Evolutionary conservation across 2,113 vertebrate genomes (phyloP).

Genomic region (Pardalotus punctatus): DNA sequence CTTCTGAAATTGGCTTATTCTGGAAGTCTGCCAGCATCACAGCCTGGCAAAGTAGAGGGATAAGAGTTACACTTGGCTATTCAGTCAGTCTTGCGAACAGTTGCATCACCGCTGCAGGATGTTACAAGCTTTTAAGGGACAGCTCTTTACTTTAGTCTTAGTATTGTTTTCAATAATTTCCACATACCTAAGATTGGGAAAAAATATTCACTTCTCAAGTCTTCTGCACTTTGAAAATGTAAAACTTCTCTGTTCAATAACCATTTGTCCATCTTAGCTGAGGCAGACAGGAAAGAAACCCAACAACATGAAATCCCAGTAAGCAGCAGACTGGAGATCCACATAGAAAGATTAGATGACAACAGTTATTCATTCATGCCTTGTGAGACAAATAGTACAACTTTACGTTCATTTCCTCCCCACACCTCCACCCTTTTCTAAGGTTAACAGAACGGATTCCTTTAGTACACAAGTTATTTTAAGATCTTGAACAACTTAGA

Average conservation of each 20-base stretch:
- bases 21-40: slow-evolving; percentile 59
- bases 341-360: not conserved
- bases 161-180: not conserved
- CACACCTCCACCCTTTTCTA: not conserved
- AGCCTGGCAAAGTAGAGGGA: slow-evolving; percentile 23
- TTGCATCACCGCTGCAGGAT: slow-evolving; percentile 38
- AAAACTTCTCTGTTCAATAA: not conserved
- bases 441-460: slow-evolving; percentile 37
- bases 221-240: not conserved
- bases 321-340: not conserved
- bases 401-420: not conserved
- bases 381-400: not conserved
- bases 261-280: not conserved
- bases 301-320: not conserved
- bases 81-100: not conserved
- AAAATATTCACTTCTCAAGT: not conserved
- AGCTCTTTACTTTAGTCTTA: not conserved
- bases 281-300: not conserved
- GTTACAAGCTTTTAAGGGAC: not conserved
- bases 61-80: slow-evolving; percentile 40
- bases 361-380: not conserved
- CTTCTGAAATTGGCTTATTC: slow-evolving; percentile 57
- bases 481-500: slow-evolving; percentile 46
- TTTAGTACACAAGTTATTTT: slow-evolving; percentile 49
- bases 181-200: not conserved